Evolutionary conservation across 2,888 invertebrate genomes (phyloP).

Genomic region (Thelaira solivaga): DNA sequence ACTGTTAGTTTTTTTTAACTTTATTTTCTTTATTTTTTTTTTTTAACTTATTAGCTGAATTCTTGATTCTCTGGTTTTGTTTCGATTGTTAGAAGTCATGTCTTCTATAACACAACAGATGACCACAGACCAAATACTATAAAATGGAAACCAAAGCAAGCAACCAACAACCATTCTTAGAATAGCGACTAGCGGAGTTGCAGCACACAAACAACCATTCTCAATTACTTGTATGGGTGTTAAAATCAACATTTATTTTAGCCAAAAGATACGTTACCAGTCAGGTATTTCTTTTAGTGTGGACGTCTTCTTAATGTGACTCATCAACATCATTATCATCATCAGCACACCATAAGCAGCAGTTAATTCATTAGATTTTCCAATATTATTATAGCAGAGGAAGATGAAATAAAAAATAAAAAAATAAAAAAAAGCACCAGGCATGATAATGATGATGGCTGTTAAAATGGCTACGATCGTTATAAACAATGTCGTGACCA

Average conservation of each 20-base stretch:
- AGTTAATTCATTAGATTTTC: conserved; percentile 31
- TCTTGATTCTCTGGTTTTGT: no score
- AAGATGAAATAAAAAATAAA: neutral
- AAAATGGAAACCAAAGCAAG: conserved; percentile 17
- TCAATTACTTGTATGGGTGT: conserved; percentile 62
- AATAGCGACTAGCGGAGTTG: conserved; percentile 7
- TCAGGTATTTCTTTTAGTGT: conserved; percentile 19
- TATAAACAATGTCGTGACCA: conserved; percentile 58
- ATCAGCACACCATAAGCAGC: conserved; percentile 16
- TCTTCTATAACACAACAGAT: conserved; percentile 52
- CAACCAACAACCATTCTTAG: conserved; percentile 6
- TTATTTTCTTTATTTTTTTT: neutral
- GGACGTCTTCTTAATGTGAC: conserved; percentile 47
- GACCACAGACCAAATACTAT: conserved; percentile 57
- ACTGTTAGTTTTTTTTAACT: no score
- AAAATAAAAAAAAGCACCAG: neutral
- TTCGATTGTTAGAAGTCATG: conserved; percentile 26
- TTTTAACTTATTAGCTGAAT: no score
- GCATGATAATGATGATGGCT: conserved; percentile 29
- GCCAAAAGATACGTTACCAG: conserved; percentile 2
- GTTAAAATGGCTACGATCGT: conserved; percentile 30
- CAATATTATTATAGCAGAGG: neutral
- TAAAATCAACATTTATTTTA: conserved; percentile 58
- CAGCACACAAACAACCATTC: neutral
- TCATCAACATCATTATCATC: conserved; percentile 56